Conservation (phyloP, 2,888 invertebrate genomes). For the Nysson spinosus region DNA sequence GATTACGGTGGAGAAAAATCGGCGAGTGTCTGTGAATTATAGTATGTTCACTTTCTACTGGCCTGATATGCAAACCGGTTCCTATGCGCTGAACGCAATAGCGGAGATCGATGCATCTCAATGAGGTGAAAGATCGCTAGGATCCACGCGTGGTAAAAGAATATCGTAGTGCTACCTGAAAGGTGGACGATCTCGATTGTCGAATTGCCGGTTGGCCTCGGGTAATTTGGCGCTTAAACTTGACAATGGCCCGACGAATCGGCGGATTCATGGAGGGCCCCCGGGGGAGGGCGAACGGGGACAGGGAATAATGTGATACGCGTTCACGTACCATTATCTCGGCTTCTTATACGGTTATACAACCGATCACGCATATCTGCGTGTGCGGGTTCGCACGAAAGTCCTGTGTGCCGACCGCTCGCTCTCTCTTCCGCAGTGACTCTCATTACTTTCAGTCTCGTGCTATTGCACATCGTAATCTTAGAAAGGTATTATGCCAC, state of each 20-base stretch:
- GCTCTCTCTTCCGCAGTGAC: constrained; percentile 66
- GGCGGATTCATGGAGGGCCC: constrained; percentile 65
- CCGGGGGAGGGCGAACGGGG: constrained; percentile 38
- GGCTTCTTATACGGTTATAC: constrained; percentile 52
- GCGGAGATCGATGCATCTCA: neutral
- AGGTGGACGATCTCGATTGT: constrained; percentile 5
- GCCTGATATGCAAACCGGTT: neutral
- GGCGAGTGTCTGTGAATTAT: neutral
- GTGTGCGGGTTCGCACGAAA: constrained; percentile 46
- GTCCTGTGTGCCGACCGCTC: constrained; percentile 44
- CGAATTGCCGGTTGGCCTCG: constrained; percentile 25
- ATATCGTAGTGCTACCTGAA: neutral
- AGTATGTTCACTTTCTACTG: neutral
- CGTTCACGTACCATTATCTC: constrained; percentile 49
- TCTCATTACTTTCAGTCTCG: constrained; percentile 46
- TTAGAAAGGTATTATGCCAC: too few species aligned
- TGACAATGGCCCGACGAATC: constrained; percentile 69
- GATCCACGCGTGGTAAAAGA: neutral
- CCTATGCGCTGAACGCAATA: neutral
- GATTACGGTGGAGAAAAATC: neutral
- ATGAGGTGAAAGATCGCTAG: constrained; percentile 1
- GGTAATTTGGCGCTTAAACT: constrained; percentile 68
- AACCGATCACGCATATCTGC: constrained; percentile 53
- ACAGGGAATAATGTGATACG: constrained; percentile 57
- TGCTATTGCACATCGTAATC: too few species aligned